phyloP scores from a whole-genome alignment of 30 jellyfish, hydroid and myxozoan species.

The Hydractinia symbiolongicarpus region DNA sequence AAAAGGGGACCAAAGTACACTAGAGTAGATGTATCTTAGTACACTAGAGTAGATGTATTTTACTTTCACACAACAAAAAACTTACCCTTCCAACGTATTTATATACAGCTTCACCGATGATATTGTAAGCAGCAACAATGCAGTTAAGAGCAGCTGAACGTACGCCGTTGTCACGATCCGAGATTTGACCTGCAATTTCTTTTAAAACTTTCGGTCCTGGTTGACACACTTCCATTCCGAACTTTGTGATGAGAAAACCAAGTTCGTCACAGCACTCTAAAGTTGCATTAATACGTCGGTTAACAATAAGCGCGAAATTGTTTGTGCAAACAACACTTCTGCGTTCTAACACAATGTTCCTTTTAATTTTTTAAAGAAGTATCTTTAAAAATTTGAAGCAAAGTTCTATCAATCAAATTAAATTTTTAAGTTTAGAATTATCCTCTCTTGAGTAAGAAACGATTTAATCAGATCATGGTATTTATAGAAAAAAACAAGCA shows the following conservation, averaged over 20 bases:
- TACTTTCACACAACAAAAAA: not conserved
- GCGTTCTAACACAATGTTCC: no score
- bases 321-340: no score
- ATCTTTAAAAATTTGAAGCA: no score
- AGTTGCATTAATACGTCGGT: not conserved
- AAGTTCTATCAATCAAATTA: no score
- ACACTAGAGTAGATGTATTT: no score
- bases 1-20: no score
- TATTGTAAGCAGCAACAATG: conserved; percentile 74
- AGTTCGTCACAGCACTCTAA: conserved; percentile 84
- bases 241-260: conserved; percentile 59
- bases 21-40: no score
- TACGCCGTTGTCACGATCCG: conserved; percentile 96
- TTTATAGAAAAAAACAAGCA: not conserved
- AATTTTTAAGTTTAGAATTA: not conserved
- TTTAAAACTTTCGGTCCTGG: conserved; percentile 78
- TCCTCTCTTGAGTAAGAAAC: not conserved
- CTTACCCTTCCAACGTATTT: conserved; percentile 83
- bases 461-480: not conserved
- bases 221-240: conserved; percentile 84
- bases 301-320: no score
- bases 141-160: conserved; percentile 93
- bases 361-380: no score
- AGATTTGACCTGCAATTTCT: conserved; percentile 87
- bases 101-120: conserved; percentile 81